Base-by-base conservation (phyloP, 2,888 invertebrate species). In the Tachina fera region DNA sequence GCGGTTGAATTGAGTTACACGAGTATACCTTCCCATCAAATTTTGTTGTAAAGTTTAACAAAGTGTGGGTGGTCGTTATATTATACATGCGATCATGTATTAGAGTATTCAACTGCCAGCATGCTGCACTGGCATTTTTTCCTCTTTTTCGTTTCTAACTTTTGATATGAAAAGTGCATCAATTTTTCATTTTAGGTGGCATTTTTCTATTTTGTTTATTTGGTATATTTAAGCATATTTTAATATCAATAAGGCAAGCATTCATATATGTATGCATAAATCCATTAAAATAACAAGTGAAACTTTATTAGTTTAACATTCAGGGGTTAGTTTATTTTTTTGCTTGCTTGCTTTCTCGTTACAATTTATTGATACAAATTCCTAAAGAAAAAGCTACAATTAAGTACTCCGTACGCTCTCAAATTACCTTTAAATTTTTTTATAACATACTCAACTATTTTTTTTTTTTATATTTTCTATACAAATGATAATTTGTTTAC, bases 171-270 rank as follows among this genome's bases (percentile, higher is more conserved):
- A 79, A 76, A 86, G 79, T 86, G 82, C 79, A 86, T 82, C 78
- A 83, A 86, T 86, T 86, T 83, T 83, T 86, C 85, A 79, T 86
- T 82, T 83, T 79, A 86, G 85, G 82, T 86, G 85, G 85, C 85
- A 83, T 86, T 85, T 81, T 68, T 61, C 39, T 75, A 75, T 72
- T 72, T 65, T 39, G 9, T 71, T 71, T 65, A 39, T 71, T 70
- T 65, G 60, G 70, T 60, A 53, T 79, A 75, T 75, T 45, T 58
- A 82, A 70, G 84, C 77, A 86, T 86, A 86, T 86, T 83, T 85
- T 76, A 79, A 83, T 83, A 86, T 86, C 85, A 86, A 86, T 76
- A 76, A 71, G 82, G 74, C 47, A 19, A 22, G 10, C 16, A 53
- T 16, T 16, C 53, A 67, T 31, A 31, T 31, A 31, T 31, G 31